Conservation (phyloP, 2,113 vertebrate species). For the Cavia aperea region DNA sequence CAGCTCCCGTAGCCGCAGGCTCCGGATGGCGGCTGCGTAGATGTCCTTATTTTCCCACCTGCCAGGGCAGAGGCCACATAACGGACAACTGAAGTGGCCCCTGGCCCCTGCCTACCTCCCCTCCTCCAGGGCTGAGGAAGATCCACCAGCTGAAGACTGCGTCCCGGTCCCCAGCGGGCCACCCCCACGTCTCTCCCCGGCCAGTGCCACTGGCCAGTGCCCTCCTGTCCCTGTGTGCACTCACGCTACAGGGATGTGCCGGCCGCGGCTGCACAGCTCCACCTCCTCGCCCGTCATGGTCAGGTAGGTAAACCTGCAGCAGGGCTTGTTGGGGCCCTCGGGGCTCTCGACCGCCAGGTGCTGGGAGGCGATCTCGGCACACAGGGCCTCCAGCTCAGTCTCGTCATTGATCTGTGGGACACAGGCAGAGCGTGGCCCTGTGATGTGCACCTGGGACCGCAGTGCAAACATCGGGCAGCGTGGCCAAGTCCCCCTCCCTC, state of each 20-base stretch:
- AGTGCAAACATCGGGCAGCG: background rate
- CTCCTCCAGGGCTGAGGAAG: background rate
- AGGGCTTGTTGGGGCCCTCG: conserved; percentile 89
- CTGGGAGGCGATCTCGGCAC: conserved; percentile 93
- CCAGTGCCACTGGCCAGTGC: accelerated
- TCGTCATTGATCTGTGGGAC: conserved; percentile 85
- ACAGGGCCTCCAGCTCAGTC: conserved; percentile 89
- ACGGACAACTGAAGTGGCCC: background rate
- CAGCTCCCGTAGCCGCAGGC: conserved; percentile 89
- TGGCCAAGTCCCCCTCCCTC: background rate
- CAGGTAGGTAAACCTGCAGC: conserved; percentile 93
- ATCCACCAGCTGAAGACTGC: background rate
- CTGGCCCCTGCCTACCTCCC: background rate
- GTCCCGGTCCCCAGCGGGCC: accelerated
- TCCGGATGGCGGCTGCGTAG: conserved; percentile 87
- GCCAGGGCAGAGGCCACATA: background rate
- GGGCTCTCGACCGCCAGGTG: conserved; percentile 91
- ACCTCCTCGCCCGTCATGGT: conserved; percentile 94
- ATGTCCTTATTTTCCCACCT: conserved; percentile 98
- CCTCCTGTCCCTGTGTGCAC: background rate
- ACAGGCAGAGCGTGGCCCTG: background rate
- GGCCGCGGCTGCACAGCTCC: conserved; percentile 90
- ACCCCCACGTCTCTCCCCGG: background rate
- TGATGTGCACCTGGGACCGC: accelerated
- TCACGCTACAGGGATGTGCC: conserved; percentile 88